These are phyloP conservation scores for Magallana nippona DNA, from an alignment of 2,888 invertebrate species.

Conservation along the genomic window DNA sequence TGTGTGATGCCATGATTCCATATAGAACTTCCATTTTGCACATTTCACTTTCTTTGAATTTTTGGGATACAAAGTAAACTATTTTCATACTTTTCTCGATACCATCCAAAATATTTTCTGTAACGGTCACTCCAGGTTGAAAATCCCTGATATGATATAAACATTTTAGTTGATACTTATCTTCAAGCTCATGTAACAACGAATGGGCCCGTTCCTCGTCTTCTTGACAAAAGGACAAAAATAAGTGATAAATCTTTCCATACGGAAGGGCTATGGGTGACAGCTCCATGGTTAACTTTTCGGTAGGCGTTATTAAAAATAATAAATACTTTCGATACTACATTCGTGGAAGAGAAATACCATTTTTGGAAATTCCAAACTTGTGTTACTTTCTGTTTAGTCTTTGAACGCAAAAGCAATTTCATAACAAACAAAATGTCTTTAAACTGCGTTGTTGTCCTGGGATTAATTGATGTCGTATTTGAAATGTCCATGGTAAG, in stretches of 20 bases:
- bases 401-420: no score
- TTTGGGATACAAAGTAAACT: background rate
- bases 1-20: background rate
- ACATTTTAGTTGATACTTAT: background rate
- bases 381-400: no score
- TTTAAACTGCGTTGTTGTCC: no score
- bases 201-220: background rate
- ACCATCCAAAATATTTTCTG: background rate
- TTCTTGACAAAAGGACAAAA: background rate
- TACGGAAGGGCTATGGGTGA: background rate
- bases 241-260: background rate
- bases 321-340: background rate
- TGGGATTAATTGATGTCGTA: no score
- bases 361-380: no score
- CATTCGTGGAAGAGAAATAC: background rate
- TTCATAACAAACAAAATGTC: no score
- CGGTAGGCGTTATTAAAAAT: background rate
- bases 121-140: background rate
- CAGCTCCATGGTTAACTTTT: background rate
- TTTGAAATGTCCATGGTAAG: no score
- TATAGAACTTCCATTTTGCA: background rate
- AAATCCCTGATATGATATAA: background rate
- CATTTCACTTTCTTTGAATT: background rate
- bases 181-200: background rate
- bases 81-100: slow-evolving; percentile 2